A percentile compares a stretch with the other conserved stretches of the same genome.
phyloP scores from a whole-genome alignment of 2,113 vertebrate genomes.

The Brienomyrus longianalis region DNA sequence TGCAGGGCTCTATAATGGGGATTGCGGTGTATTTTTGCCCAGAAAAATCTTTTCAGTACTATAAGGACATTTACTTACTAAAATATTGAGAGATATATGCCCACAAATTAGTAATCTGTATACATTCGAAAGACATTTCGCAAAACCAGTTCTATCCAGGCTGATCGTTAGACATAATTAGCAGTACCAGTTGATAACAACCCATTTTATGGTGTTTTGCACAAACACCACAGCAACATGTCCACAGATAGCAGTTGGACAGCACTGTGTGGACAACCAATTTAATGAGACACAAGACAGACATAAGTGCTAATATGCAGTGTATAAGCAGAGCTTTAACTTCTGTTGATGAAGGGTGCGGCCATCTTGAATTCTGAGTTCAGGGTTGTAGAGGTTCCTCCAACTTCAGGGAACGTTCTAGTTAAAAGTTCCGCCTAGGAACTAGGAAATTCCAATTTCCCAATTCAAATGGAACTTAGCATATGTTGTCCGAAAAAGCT shows the following conservation, averaged over 20 bases:
- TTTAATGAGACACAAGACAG: background rate
- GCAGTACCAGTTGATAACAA: background rate
- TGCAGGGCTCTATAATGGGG: background rate
- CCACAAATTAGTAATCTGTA: too few species aligned
- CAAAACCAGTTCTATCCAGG: background rate
- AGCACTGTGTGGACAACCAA: background rate
- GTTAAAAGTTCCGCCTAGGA: background rate
- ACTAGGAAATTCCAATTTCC: background rate
- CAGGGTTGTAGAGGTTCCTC: background rate
- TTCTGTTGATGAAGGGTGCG: background rate
- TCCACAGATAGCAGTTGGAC: background rate
- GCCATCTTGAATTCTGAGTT: background rate
- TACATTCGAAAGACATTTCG: background rate
- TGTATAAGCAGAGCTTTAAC: background rate
- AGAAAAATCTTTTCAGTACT: background rate
- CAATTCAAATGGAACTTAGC: background rate
- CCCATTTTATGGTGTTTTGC: background rate
- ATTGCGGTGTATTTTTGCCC: background rate
- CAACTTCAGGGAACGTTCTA: background rate
- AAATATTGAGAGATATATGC: background rate
- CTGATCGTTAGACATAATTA: background rate
- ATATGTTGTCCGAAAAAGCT: background rate
- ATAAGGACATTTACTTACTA: background rate
- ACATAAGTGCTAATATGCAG: background rate
- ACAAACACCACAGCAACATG: too few species aligned